A percentile compares a stretch with the other conserved stretches of the same genome.
phyloP scores from a whole-genome alignment of 2,113 vertebrate species.

The Coracopsis vasa region DNA sequence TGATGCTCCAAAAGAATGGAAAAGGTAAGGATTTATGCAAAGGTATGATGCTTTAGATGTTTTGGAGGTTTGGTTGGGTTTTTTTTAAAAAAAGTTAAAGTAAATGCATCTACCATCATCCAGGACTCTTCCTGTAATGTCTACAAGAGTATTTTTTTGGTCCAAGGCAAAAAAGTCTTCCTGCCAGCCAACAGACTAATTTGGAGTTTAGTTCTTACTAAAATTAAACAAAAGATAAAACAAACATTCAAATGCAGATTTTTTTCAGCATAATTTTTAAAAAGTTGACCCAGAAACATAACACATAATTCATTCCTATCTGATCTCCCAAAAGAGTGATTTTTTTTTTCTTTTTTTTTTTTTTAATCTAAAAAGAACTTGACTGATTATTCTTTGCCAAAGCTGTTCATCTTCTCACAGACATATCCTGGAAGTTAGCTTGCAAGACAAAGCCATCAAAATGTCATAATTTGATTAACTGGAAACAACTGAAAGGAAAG shows the following conservation, averaged over 20 bases:
- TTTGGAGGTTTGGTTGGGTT: not conserved
- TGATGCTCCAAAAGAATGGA: not conserved
- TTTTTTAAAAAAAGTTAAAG: not conserved
- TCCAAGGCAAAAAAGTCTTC: not conserved
- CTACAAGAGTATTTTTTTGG: not conserved
- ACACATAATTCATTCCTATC: slow-evolving; percentile 24
- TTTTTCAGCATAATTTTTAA: not conserved
- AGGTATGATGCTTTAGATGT: not conserved
- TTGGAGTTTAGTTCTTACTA: not conserved
- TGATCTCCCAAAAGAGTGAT: slow-evolving; percentile 7
- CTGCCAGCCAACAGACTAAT: not conserved
- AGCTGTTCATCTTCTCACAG: not conserved
- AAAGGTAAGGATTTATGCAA: not conserved
- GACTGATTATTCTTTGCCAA: slow-evolving; percentile 16
- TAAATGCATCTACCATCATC: not conserved
- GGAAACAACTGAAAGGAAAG: not conserved
- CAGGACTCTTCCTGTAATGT: not conserved
- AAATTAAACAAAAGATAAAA: slow-evolving; percentile 34
- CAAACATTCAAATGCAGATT: slow-evolving; percentile 16
- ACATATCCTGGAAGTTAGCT: not conserved
- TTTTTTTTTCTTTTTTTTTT: slow-evolving; percentile 22
- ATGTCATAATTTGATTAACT: not conserved
- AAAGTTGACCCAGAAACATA: slow-evolving; percentile 16
- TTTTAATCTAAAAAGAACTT: not conserved
- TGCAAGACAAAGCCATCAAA: slow-evolving; percentile 1